phyloP scores from a whole-genome alignment of 2,113 vertebrate species.

The Lontra canadensis region DNA sequence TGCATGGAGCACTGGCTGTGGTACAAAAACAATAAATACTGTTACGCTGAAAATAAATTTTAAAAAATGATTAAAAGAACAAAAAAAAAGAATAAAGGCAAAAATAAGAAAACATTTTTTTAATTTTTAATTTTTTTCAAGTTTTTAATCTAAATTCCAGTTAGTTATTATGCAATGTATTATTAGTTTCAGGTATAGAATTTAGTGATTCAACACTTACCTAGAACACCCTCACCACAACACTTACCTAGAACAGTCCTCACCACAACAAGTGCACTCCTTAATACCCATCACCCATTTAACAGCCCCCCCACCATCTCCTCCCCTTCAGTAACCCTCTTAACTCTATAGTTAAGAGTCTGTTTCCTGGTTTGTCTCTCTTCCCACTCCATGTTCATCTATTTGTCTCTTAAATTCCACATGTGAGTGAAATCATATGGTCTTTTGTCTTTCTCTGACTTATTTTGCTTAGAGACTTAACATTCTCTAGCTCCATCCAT shows the following conservation, averaged over 20 bases:
- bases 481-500: not conserved
- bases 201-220: not conserved
- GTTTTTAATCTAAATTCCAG: no score
- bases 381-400: not conserved
- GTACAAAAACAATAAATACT: no score
- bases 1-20: no score
- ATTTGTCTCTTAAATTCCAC: not conserved
- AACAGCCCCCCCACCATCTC: accelerated
- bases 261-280: no score
- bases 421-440: not conserved
- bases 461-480: not conserved
- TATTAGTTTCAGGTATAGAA: not conserved
- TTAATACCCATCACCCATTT: not conserved
- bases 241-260: no score
- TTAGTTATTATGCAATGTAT: not conserved
- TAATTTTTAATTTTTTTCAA: not conserved
- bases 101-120: no score
- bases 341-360: not conserved
- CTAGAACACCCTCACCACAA: no score
- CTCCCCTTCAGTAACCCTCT: not conserved
- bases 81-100: no score
- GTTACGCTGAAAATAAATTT: no score
- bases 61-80: no score
- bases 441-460: not conserved
- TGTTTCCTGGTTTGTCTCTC: not conserved